A percentile compares a stretch with the other conserved stretches of the same genome.
These are phyloP conservation scores for Cyrtorhinus lividipennis DNA, from an alignment of 1,140 invertebrate genomes.

Conservation along the genomic window DNA sequence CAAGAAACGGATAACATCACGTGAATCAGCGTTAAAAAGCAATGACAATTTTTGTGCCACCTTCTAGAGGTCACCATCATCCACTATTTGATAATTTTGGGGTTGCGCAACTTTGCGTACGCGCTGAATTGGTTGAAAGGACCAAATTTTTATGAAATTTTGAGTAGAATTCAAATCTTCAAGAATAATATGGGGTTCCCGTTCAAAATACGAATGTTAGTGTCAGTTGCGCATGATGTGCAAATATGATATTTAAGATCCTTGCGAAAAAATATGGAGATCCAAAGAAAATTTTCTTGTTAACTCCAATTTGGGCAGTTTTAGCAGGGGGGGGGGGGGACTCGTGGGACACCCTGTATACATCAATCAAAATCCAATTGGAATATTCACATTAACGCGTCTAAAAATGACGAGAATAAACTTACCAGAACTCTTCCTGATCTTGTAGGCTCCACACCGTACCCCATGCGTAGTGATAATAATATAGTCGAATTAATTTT, in stretches of 20 bases:
- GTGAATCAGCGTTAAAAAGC: neutral
- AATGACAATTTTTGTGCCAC: neutral
- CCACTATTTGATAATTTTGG: neutral
- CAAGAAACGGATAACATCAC: neutral
- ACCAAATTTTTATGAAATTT: neutral
- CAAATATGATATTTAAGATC: neutral
- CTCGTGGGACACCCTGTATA: neutral
- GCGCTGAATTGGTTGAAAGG: neutral
- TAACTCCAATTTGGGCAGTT: too few species aligned
- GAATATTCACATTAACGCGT: too few species aligned
- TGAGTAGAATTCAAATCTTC: neutral
- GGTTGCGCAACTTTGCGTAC: neutral
- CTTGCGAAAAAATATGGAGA: neutral
- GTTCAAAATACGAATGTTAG: neutral
- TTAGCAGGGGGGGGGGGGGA: neutral
- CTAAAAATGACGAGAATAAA: too few species aligned
- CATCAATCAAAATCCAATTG: too few species aligned
- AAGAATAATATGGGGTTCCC: neutral
- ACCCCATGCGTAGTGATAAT: too few species aligned
- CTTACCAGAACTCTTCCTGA: too few species aligned
- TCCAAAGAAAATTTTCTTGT: too few species aligned
- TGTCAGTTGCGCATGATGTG: neutral
- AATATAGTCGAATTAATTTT: too few species aligned
- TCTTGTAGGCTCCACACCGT: too few species aligned
- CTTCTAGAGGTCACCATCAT: neutral